Base-by-base conservation (phyloP, 2,888 invertebrate genomes). In the Apodemia zela region DNA sequence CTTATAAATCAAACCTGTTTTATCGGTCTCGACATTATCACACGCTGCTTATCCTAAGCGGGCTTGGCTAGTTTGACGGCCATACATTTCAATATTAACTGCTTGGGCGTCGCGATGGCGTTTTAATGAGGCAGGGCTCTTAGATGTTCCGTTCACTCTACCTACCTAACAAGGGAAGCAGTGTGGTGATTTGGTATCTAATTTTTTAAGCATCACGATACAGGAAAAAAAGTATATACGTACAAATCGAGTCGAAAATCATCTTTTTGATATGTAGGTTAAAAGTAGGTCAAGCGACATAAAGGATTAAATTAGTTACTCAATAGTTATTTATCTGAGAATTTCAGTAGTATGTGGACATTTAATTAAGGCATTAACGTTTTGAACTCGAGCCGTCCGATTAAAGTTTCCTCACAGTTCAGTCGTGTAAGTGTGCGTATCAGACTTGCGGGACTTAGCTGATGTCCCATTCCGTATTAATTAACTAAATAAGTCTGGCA, bases 381-480 rank as follows among this genome's bases (percentile, higher is more conserved):
- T 67, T 68, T 68, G 71, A 76, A 70, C 68, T 68, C 63, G 64
- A 70, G 67, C 66, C 71, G 69, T 69, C 67, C 82, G 84, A 86
- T 87, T 86, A 84, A 87, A 89, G 87, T 88, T 89, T 82, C 81
- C 70, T 77, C 72, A 79, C 75, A 81, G 81, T 78, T 80, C 75
- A 81, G 81, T 78, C 80, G 80, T 76, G 81, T 78, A 78, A 85
- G 81, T 81, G 80, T 81, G 79, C 81, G 79, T 80, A 77, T 77
- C 81, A 72, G 82, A 79, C 85, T 85, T 83, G 84, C 74, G 87
- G 84, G 88, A 87, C 80, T 84, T 82, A 87, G 81, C 87, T 83
- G 84, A 85, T 85, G 88, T 89, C 90, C 84, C 90, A 90, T 89
- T 87, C 84, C 87, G 86, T 89, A 90, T 89, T 90, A 91, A 91